Base-by-base conservation (phyloP, 2,113 vertebrate genomes). In the Corythaeola cristata region DNA sequence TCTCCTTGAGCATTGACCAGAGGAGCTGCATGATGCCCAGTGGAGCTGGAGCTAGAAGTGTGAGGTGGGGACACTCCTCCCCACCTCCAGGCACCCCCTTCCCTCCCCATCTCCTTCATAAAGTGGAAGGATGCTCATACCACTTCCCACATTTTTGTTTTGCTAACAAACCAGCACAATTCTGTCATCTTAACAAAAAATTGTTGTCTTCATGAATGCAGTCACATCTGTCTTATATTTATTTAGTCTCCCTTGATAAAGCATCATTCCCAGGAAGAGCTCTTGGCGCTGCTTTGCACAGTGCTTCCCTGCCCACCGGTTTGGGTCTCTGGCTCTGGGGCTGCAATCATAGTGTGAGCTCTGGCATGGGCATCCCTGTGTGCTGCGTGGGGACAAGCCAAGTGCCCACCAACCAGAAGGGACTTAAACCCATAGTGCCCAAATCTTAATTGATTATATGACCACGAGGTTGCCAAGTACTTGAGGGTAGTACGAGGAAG, bases 101-200 rank as follows among this genome's bases (percentile, higher is more conserved):
- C 22, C 27, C 27, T 56, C 30, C 21, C 1, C 12, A 4, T 24
- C 67, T 74, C 88, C 88, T 85, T 96, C 9, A 8, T 33, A 75
- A 93, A 47, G 55, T 75, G 73, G 89, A 96, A 94, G 33, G 35
- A 84, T 27, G 53, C 77, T 97, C 47, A 15, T 35, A 16, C 67
- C 59, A 39, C 37, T 80, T 96, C 28, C 41, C 30, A 23, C 30
- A 30, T 71, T 76, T 84, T 90, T 77, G 15, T 91, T 93, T 78
- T 75, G 41, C 73, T 96, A 84, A 32, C 76, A 93, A 92, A 93
- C 59, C 78, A 86, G 60, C 35, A 91, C 26, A 95, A 32, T 83
- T 92, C 26, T 39, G 20, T 49, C 76, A 58, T 52, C 37, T 53
- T 53, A 58, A 41, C 3, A 56, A 87, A 96, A 93, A 76, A 30